Base-by-base conservation (phyloP, 2,113 vertebrate species). In the Ctenodactylus gundi region DNA sequence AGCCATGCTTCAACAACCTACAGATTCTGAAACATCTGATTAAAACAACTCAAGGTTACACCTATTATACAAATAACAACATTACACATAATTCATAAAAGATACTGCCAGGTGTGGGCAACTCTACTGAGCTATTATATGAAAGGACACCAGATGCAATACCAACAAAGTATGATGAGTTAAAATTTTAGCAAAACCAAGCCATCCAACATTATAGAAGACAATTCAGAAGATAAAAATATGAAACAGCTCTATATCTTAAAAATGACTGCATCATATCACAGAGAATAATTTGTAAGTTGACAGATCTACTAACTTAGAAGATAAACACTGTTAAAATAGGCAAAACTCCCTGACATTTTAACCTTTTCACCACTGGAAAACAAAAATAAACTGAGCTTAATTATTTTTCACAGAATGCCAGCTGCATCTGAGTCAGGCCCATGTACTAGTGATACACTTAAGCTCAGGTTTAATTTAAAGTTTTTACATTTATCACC, bases 321-420 rank as follows among this genome's bases (percentile, higher is more conserved):
- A 84, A 89, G 41, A 68, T 41, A 91, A 84, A 84, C 41, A 60
- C 51, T 58, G 7, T 51, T 89, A 85, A 91, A 96, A 83, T 20
- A 88, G 25, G 18, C 57, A 51, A 70, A 18, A 88, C 44, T 67
- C 86, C n/a, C 27, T 65, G 83, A 83, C 34, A 67, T 57, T 78
- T 92, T 29, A 68, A 60, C 64, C n/a, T 83, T 93, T 67, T 89
- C 34, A 83, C 55, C 70, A 41, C 14, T 49, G n/a, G 49, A 81
- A 95, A 90, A 90, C 25, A 55, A 78, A 95, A 95, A 72, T 36
- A 88, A 80, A 21, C 34, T 29, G 39, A 80, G 21, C 73, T 62
- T 81, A 73, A 46, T 25, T 92, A 81, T 80, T 96, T 92, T 87
- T 70, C 81, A 90, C 1, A 94, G 88, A 90, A 85, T 68, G 76